Evolutionary conservation across 1,140 invertebrate species (phyloP), one percentile per base, ranked within the genome.

Genomic region (Bombus sylvicola): DNA sequence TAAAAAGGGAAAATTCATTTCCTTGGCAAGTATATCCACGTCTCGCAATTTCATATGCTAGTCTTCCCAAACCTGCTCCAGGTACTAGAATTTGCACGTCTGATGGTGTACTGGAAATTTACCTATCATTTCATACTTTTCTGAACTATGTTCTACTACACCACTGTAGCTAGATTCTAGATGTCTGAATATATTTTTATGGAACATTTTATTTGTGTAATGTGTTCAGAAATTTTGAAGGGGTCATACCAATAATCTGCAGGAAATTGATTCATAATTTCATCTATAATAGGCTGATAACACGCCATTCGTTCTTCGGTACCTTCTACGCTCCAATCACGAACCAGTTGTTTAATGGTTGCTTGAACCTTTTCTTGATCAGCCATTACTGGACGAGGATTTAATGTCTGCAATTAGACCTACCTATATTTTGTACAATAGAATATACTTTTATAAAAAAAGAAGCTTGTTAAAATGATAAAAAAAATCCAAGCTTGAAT

Each of bases 1-100:
- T 99, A 93, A 99, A 99, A 4, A 99, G 96, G 64, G 98, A 99
- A 95, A 99, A 99, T 95, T 99, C 99, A 94, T 99, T 99, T 87
- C 99, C 99, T 95, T 99, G 98, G 92, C 98, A 99, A 13, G 96
- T 96, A 94, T 98, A 99, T 10, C 99, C 99, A 66, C 97, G 95
- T 86, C 96, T 96, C 0, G 99, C 98, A 25, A 99, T 97, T 95
- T 99, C 99, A 95, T 97, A 99, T 0, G 98, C 98, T 2, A 99
- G 95, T 83, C 99, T 95, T 4, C 99, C 99, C 10, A 99, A 95
- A 1, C 99, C 99, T 37, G 99, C 98, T 25, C 99, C 99, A 34
- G 99, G 99, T 41, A 99, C 98, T 81, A 99, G 94, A 83, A 99
- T 96, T 91, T 97, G 97, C 13, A 99, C 92, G 75, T 94, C 92